Evolutionary conservation across 2,888 invertebrate species (phyloP).

Genomic region (Cheilosia scutellata): DNA sequence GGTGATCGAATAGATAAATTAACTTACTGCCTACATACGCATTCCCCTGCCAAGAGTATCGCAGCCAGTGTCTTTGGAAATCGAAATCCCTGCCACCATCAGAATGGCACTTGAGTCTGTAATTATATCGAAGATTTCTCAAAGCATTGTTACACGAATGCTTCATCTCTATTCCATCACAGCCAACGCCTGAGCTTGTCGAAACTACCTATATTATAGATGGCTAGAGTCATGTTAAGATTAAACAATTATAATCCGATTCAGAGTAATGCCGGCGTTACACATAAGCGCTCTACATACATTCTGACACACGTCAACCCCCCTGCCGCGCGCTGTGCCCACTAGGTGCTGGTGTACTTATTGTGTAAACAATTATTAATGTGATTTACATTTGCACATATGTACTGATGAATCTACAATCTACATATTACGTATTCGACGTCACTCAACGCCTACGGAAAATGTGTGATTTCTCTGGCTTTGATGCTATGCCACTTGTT

Average conservation of each 20-base stretch:
- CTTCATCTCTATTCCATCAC: not conserved
- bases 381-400: constrained; percentile 37
- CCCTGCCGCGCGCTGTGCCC: not conserved
- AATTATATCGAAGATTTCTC: constrained; percentile 36
- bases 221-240: not conserved
- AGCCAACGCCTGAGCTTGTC: constrained; percentile 13
- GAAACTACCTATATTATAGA: not conserved
- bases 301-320: not conserved
- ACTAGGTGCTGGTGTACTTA: not conserved
- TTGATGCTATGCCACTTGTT: constrained; percentile 17
- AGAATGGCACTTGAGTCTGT: constrained; percentile 9
- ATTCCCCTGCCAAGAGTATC: constrained; percentile 11
- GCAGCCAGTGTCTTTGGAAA: constrained; percentile 6
- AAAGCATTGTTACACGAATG: constrained; percentile 35
- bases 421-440: not conserved
- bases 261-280: constrained; percentile 4
- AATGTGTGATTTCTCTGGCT: constrained; percentile 20
- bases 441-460: constrained; percentile 44
- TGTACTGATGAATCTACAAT: not conserved
- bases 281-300: constrained; percentile 13
- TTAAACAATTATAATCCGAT: constrained; percentile 51
- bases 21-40: constrained; percentile 30
- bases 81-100: constrained; percentile 18
- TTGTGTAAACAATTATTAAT: constrained; percentile 62
- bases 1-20: constrained; percentile 20